Evolutionary conservation across 2,113 vertebrate species (phyloP).

Genomic region (Gymnarchus niloticus): DNA sequence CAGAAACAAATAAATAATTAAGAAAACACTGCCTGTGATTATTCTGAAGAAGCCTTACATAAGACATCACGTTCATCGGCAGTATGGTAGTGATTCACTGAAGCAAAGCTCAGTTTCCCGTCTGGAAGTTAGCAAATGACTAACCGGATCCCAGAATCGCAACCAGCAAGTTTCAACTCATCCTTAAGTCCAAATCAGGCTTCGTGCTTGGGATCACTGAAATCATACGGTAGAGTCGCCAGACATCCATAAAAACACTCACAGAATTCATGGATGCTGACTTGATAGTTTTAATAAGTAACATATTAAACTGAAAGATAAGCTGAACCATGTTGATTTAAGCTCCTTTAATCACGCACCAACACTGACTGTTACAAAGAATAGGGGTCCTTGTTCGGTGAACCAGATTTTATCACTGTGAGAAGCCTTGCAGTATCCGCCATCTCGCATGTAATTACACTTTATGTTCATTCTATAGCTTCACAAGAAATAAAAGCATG

Average conservation of each 20-base stretch:
- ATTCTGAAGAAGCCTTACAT: not conserved
- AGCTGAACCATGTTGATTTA: slow-evolving; percentile 13
- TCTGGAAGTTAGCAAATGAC: not conserved
- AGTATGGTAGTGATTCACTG: not conserved
- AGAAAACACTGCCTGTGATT: not conserved
- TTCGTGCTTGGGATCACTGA: not conserved
- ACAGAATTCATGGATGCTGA: not conserved
- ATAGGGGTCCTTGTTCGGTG: not conserved
- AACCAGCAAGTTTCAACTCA: not conserved
- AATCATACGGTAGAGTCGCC: not conserved
- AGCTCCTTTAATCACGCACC: not conserved
- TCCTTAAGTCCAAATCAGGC: not conserved
- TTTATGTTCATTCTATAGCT: not conserved
- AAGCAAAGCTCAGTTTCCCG: not conserved
- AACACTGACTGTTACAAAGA: not conserved
- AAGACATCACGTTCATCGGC: not conserved
- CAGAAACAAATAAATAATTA: not conserved
- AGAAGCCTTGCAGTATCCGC: not conserved
- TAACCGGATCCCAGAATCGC: not conserved
- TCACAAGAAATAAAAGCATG: not conserved
- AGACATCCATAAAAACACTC: not conserved
- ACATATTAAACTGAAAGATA: slow-evolving; percentile 11
- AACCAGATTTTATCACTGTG: not conserved
- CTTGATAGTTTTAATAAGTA: slow-evolving; percentile 16
- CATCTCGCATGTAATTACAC: not conserved